Percentiles rank a stretch among this genome's conserved stretches.
These are phyloP conservation scores for Erebia palarica DNA, from an alignment of 2,888 invertebrate genomes.

Conservation along the genomic window DNA sequence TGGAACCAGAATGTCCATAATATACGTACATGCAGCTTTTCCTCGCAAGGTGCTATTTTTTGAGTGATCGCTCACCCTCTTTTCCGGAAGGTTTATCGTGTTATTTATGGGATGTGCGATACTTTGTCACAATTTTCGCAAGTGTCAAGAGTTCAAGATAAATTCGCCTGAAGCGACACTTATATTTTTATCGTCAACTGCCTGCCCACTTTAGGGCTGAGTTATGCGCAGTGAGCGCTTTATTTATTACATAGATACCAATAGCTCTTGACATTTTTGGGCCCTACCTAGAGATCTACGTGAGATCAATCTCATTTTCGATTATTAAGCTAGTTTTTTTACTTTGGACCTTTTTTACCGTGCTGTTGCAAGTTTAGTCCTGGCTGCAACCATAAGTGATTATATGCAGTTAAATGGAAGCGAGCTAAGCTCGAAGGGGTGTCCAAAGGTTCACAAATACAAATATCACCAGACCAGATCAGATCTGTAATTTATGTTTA, in stretches of 20 bases:
- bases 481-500: not conserved
- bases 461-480: too few relatives aligned
- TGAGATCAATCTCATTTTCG: not conserved
- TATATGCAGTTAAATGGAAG: too few relatives aligned
- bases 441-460: too few relatives aligned
- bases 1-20: not conserved
- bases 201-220: constrained; percentile 10
- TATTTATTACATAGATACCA: constrained; percentile 6
- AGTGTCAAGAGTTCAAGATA: not conserved
- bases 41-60: not conserved
- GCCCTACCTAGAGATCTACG: not conserved
- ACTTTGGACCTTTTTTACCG: too few relatives aligned
- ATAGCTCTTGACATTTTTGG: constrained; percentile 1
- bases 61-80: not conserved
- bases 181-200: constrained; percentile 1
- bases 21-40: not conserved
- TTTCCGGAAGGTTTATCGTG: not conserved
- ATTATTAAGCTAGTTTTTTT: not conserved
- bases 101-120: not conserved
- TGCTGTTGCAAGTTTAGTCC: too few relatives aligned
- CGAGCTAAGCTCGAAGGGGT: too few relatives aligned
- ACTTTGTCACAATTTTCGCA: not conserved
- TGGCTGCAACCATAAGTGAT: too few relatives aligned
- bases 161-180: not conserved
- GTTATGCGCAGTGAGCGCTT: constrained; percentile 2